These are phyloP conservation scores for Climacteris rufus DNA, from an alignment of 2,113 vertebrate species.

Conservation along the genomic window DNA sequence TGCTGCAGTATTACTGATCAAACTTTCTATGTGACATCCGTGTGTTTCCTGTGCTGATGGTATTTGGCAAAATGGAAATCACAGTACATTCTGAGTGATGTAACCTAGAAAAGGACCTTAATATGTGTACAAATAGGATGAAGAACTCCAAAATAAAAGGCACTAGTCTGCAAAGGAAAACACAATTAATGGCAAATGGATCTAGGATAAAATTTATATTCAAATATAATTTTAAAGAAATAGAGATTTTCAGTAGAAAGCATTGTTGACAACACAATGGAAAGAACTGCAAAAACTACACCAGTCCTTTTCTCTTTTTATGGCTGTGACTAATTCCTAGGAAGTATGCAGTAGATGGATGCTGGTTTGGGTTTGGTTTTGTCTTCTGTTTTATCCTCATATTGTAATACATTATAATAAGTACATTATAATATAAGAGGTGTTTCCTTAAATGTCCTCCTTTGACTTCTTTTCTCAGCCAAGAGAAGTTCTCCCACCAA, in stretches of 20 bases:
- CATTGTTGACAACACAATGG: not conserved
- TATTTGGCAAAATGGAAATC: not conserved
- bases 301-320: not conserved
- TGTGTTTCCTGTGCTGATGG: not conserved
- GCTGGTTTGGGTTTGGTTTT: not conserved
- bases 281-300: not conserved
- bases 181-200: not conserved
- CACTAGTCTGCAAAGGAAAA: not conserved
- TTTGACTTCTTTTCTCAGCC: slow-evolving; percentile 73
- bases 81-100: not conserved
- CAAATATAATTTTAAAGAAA: not conserved
- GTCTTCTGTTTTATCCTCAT: not conserved
- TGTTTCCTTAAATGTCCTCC: not conserved
- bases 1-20: not conserved
- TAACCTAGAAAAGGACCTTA: not conserved
- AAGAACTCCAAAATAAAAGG: not conserved
- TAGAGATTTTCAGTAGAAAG: not conserved
- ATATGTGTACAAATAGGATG: not conserved
- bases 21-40: not conserved
- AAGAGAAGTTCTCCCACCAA: slow-evolving; percentile 93
- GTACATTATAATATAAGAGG: not conserved
- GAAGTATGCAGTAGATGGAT: not conserved
- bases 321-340: not conserved
- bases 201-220: not conserved
- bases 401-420: not conserved